These are phyloP conservation scores for Pygmarrhopalites habei DNA, from an alignment of 1,140 invertebrate genomes.

Conservation along the genomic window DNA sequence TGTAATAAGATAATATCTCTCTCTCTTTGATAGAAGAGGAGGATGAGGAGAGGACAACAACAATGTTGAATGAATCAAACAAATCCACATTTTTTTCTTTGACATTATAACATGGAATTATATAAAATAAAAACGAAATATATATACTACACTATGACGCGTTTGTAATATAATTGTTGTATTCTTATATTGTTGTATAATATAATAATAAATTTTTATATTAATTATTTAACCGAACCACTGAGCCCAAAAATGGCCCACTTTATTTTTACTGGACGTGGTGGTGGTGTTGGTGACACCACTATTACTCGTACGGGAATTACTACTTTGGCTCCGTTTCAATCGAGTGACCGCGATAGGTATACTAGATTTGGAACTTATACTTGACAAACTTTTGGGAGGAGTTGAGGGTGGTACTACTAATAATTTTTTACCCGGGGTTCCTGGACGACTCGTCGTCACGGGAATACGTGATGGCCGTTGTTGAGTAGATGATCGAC, in stretches of 20 bases:
- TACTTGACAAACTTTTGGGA: constrained; percentile 15
- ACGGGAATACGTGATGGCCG: constrained; percentile 3
- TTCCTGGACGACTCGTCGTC: constrained; percentile 4
- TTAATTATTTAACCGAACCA: constrained; percentile 26
- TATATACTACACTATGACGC: too few species aligned
- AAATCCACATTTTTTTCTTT: too few species aligned
- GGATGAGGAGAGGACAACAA: too few species aligned
- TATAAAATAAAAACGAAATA: too few species aligned
- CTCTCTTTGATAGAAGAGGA: too few species aligned
- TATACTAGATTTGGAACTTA: constrained; percentile 30
- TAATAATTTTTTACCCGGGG: constrained; percentile 8
- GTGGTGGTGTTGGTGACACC: background rate
- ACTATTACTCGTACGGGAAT: constrained; percentile 4
- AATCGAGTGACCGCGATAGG: constrained; percentile 28
- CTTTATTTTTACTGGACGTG: constrained; percentile 6
- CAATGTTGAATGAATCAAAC: too few species aligned
- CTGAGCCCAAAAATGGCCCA: constrained; percentile 25
- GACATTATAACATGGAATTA: too few species aligned
- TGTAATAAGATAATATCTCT: too few species aligned
- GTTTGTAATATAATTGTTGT: too few species aligned
- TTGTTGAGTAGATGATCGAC: background rate
- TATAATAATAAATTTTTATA: too few species aligned
- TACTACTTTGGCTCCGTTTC: constrained; percentile 14
- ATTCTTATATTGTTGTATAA: too few species aligned
- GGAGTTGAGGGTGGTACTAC: constrained; percentile 8